phyloP scores from a whole-genome alignment of 1,140 invertebrate species.

The Drosophila nebulosa region DNA sequence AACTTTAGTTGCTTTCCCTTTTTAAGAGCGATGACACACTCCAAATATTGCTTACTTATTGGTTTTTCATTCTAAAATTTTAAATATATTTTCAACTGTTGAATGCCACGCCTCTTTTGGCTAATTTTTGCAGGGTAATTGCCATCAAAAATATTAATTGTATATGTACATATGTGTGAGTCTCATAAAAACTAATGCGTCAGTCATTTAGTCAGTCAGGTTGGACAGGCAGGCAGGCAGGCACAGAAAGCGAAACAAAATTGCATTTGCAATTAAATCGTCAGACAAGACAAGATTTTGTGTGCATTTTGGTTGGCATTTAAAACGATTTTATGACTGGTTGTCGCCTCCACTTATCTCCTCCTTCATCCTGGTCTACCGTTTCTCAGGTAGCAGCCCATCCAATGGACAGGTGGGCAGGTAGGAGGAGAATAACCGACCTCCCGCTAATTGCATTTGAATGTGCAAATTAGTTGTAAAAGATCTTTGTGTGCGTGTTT shows the following conservation, averaged over 20 bases:
- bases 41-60: no score
- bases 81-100: not conserved
- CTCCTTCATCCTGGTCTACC: not conserved
- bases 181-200: constrained; percentile 7
- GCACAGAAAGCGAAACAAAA: constrained; percentile 15
- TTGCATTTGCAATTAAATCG: constrained; percentile 33
- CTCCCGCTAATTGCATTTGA: constrained; percentile 37
- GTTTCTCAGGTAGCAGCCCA: constrained; percentile 7
- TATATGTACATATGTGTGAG: not conserved
- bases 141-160: not conserved
- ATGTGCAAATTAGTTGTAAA: constrained; percentile 44
- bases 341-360: constrained; percentile 1
- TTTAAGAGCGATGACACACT: no score
- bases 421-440: not conserved
- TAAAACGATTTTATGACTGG: constrained; percentile 16
- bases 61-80: not conserved
- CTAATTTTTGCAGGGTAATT: not conserved
- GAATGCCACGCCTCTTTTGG: not conserved
- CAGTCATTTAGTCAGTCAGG: not conserved
- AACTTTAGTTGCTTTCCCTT: no score
- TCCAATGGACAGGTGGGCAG: not conserved
- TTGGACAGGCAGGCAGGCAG: not conserved
- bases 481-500: not conserved
- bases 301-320: constrained; percentile 10
- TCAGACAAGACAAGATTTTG: constrained; percentile 5